Evolutionary conservation across 2,888 invertebrate genomes (phyloP).

Genomic region (Linyphia triangularis): DNA sequence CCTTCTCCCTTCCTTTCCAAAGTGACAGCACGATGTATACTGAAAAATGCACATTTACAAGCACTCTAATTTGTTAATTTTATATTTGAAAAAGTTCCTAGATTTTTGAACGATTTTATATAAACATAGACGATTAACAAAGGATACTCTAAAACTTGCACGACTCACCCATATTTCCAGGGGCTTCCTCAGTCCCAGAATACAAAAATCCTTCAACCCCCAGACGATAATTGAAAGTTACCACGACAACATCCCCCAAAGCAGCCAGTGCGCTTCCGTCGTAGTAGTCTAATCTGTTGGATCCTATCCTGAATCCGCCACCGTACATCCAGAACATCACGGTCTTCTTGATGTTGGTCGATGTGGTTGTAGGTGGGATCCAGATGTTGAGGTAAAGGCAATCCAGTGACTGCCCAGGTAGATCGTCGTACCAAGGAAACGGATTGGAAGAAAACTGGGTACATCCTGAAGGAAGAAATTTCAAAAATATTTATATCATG

Average conservation of each 20-base stretch:
- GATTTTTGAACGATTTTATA: no score
- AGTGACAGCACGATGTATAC: no score
- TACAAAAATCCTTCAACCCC: constrained; percentile 33
- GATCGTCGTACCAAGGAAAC: constrained; percentile 9
- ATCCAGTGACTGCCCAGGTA: constrained; percentile 22
- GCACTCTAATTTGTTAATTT: no score
- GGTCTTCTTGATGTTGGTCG: background rate
- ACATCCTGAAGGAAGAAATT: constrained; percentile 4
- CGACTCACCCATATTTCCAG: constrained; percentile 61
- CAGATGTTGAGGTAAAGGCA: constrained; percentile 65
- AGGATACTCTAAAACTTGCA: no score
- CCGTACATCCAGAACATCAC: constrained; percentile 65
- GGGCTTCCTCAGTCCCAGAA: constrained; percentile 38
- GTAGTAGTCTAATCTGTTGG: constrained; percentile 5
- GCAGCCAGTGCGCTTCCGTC: constrained; percentile 33
- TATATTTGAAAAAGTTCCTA: no score
- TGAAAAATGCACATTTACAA: no score
- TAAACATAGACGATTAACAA: no score
- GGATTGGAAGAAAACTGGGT: constrained; percentile 20
- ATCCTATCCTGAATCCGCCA: constrained; percentile 40
- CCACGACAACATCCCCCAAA: constrained; percentile 54
- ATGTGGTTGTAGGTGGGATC: background rate
- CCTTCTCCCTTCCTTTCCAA: no score
- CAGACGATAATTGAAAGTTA: constrained; percentile 47
- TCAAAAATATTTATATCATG: no score